Evolutionary conservation across 2,113 vertebrate genomes (phyloP).

Genomic region (Apodemus sylvaticus): DNA sequence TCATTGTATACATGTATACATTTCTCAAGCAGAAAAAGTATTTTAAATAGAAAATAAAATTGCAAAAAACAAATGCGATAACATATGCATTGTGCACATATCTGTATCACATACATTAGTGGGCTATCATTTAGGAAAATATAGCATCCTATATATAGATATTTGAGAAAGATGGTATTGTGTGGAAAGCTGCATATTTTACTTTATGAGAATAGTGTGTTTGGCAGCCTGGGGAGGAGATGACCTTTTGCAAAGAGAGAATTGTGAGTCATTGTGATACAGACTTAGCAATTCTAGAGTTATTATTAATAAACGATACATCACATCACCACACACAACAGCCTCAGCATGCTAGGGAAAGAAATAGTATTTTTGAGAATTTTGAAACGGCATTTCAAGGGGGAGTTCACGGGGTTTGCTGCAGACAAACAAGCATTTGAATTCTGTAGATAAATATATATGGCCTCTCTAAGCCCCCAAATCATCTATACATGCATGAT

Average conservation of each 20-base stretch:
- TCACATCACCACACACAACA: neutral
- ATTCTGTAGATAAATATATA: neutral
- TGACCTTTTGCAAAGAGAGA: neutral
- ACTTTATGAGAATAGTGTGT: neutral
- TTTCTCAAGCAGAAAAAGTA: neutral
- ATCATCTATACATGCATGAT: neutral
- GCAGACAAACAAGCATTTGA: neutral
- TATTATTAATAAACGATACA: neutral
- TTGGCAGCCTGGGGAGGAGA: neutral
- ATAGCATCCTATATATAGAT: neutral
- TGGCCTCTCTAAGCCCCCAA: neutral
- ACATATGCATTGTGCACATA: neutral
- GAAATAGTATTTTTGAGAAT: neutral
- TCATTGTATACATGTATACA: neutral
- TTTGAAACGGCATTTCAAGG: neutral
- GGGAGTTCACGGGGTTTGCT: neutral
- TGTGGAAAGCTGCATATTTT: neutral
- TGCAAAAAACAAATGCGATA: neutral
- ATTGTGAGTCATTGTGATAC: neutral
- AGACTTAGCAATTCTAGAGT: neutral
- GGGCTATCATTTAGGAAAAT: neutral
- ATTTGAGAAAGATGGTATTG: neutral
- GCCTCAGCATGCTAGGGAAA: neutral
- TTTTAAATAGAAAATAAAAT: neutral
- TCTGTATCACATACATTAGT: neutral